These are phyloP conservation scores for Ecliptopera silaceata DNA, from an alignment of 2,888 invertebrate genomes.

Conservation along the genomic window DNA sequence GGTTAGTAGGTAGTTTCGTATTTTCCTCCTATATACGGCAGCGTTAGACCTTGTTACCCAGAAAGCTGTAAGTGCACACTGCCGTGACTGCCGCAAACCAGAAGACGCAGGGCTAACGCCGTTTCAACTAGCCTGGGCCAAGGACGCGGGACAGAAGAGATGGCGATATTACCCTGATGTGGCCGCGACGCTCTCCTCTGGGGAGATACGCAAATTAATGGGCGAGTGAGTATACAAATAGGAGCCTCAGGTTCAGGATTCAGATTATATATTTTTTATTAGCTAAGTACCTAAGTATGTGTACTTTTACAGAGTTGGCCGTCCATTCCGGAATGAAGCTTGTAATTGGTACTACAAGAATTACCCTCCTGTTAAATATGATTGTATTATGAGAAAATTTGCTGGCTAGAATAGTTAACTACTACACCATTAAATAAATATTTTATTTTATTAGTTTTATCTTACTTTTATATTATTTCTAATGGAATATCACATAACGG, in stretches of 20 bases:
- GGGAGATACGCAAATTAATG: conserved; percentile 59
- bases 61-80: conserved; percentile 52
- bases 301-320: conserved; percentile 69
- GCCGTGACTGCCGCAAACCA: conserved; percentile 54
- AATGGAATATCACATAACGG: too few relatives aligned
- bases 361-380: conserved; percentile 77
- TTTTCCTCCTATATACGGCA: too few relatives aligned
- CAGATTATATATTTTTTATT: too few relatives aligned
- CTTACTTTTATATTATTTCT: too few relatives aligned
- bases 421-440: too few relatives aligned
- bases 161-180: conserved; percentile 81
- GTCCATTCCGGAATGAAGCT: conserved; percentile 79
- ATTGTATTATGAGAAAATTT: conserved; percentile 66
- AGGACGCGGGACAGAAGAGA: conserved; percentile 58
- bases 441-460: too few relatives aligned
- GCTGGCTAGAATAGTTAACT: conserved; percentile 37
- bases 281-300: background rate
- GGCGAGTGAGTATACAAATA: conserved; percentile 45
- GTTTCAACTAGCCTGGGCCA: conserved; percentile 51
- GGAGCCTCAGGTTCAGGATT: too few relatives aligned
- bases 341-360: conserved; percentile 82
- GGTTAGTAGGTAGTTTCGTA: background rate
- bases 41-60: conserved; percentile 22
- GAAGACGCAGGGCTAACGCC: conserved; percentile 43
- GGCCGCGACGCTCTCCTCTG: conserved; percentile 52